Conservation (phyloP, 1,140 invertebrate species). For the Drosophila nikananu region DNA sequence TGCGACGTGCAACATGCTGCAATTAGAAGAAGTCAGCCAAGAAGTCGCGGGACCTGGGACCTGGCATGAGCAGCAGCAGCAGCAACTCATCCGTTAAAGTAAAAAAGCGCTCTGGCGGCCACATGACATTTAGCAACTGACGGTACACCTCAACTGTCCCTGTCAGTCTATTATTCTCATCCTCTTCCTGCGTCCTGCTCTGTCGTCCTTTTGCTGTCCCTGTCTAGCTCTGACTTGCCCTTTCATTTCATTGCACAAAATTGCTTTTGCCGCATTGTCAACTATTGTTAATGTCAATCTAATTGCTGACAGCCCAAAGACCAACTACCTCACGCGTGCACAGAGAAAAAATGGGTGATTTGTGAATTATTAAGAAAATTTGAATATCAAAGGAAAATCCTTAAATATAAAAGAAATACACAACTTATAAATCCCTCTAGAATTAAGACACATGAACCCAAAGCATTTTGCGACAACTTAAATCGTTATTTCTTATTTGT, state of each 20-base stretch:
- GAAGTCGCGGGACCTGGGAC: constrained; percentile 25
- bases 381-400: too few relatives aligned
- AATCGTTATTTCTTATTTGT: neutral
- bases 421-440: too few relatives aligned
- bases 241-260: constrained; percentile 78
- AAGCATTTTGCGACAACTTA: too few relatives aligned
- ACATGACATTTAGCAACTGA: constrained; percentile 69
- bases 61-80: constrained; percentile 5
- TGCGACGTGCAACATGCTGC: constrained; percentile 42
- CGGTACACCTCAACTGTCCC: constrained; percentile 35
- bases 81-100: constrained; percentile 5
- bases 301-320: constrained; percentile 57
- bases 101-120: constrained; percentile 49
- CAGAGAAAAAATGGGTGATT: neutral
- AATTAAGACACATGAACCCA: too few relatives aligned
- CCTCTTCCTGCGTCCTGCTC: neutral
- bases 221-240: constrained; percentile 35
- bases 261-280: constrained; percentile 81
- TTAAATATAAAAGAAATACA: too few relatives aligned
- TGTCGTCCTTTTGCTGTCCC: constrained; percentile 4
- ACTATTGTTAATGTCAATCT: constrained; percentile 81
- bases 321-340: constrained; percentile 14
- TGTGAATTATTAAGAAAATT: too few relatives aligned
- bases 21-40: constrained; percentile 74
- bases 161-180: constrained; percentile 14